Evolutionary conservation across 2,888 invertebrate species (phyloP).

Genomic region (Ischnus inquisitorius): DNA sequence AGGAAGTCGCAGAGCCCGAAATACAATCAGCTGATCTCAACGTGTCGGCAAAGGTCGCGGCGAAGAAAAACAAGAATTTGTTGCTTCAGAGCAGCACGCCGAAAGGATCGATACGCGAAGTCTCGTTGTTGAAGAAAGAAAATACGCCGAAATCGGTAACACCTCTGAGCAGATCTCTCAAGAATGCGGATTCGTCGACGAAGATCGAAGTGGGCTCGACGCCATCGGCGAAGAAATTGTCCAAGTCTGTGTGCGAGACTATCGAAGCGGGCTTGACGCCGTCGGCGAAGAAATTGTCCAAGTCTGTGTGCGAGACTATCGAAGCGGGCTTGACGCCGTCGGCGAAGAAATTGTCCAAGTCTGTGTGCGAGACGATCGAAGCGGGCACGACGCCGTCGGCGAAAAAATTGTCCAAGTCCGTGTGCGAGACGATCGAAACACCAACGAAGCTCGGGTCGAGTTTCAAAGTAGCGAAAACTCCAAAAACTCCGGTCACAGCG

Average conservation of each 20-base stretch:
- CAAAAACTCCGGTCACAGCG: slow-evolving; percentile 10
- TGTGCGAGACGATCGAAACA: slow-evolving; percentile 7
- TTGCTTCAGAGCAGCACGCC: slow-evolving; percentile 60
- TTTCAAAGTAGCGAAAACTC: slow-evolving; percentile 36
- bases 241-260: no score
- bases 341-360: no score
- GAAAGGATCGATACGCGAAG: slow-evolving; percentile 21
- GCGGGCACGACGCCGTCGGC: no score
- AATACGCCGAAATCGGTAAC: slow-evolving; percentile 1
- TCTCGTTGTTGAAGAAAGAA: slow-evolving; percentile 20
- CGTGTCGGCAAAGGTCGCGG: slow-evolving; percentile 2
- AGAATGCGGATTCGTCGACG: neutral
- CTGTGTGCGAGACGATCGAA: neutral
- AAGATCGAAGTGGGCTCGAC: neutral
- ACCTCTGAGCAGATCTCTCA: neutral
- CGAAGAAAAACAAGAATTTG: slow-evolving; percentile 34
- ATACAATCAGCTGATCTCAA: neutral
- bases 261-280: no score
- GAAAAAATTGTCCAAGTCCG: no score
- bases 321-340: no score
- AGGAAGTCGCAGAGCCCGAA: neutral
- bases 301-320: no score
- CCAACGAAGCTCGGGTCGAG: slow-evolving; percentile 31
- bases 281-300: no score
- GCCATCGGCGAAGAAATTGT: slow-evolving; percentile 14